Conservation (phyloP, 1,140 invertebrate genomes). For the Drosophila hydei region DNA sequence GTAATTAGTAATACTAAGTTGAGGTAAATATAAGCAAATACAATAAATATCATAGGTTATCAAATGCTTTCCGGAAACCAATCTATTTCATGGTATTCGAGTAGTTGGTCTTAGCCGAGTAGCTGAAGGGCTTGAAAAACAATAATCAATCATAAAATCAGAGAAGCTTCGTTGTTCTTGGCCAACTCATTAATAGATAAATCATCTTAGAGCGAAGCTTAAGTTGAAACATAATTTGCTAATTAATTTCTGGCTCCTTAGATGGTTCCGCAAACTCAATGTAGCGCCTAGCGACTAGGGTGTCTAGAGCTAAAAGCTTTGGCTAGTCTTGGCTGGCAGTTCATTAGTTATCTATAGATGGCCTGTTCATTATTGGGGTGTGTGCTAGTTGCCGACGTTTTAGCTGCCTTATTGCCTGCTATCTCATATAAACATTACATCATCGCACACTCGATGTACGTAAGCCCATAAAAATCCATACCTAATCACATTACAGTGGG, state of each 20-base stretch:
- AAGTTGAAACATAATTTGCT: conserved; percentile 9
- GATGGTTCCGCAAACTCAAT: conserved; percentile 2
- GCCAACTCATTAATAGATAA: conserved; percentile 3
- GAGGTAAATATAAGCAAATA: no score
- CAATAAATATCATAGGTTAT: no score
- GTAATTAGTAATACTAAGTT: no score
- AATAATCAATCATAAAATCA: conserved; percentile 7
- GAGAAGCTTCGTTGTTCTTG: not conserved
- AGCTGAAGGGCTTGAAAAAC: not conserved
- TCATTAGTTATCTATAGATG: conserved; percentile 47
- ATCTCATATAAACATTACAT: conserved; percentile 55
- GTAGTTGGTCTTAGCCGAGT: not conserved
- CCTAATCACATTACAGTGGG: conserved; percentile 62
- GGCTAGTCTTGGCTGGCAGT: conserved; percentile 6
- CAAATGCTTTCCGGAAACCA: no score
- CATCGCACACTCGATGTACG: conserved; percentile 43
- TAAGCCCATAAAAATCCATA: conserved; percentile 55
- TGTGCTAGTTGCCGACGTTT: conserved; percentile 25
- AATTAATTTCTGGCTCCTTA: not conserved
- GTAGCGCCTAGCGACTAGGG: not conserved
- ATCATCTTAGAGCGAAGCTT: not conserved
- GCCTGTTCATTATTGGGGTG: conserved; percentile 29
- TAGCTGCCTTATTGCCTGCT: conserved; percentile 41
- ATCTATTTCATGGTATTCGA: not conserved
- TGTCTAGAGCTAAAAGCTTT: not conserved